Evolutionary conservation across 2,797 vertebrate genomes (phyloP), one percentile per base, ranked within the genome.

Genomic region (Paedocypris micromegethes): DNA sequence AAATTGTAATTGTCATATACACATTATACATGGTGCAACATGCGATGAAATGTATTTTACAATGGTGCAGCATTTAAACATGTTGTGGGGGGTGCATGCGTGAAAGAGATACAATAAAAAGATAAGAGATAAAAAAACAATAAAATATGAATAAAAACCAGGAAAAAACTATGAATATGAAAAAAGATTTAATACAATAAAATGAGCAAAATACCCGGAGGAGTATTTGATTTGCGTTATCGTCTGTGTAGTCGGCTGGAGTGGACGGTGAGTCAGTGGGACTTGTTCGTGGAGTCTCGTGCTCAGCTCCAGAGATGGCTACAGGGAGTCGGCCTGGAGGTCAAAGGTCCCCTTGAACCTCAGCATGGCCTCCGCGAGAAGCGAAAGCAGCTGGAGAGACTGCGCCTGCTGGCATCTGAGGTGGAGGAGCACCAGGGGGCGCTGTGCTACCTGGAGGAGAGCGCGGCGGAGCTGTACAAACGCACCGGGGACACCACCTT

Each of bases 361-460:
- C 95, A 96, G 76, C 87, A 83, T 0, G 93, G 93, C 39, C 88
- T 97, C 71, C 91, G 94, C 77, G 96, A 98, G 80, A 99, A 99
- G 75, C 93, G 93, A 40, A 77, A 90, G 53, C 91, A 94, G 60
- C 80, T 98, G 66, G 95, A 97, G 57, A 84, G 91, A 71, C 89
- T 94, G 49, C 88, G 93, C 77, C 85, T 91, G 71, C 77, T 97
- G 50, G 79, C 93, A 68, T 90, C 89, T 0, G 95, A 98, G 63
- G 87, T 92, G 6, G 94, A 97, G 58, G 90, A 92, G 72, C 94
- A 92, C 46, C 81, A 88, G 0, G 78, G 85, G 68, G 89, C 90
- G 2, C 87, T 98, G 42, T 87, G 90, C 47, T 89, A 88, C 50
- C 87, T 97, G 40, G 80, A 78, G 6, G 88, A 91, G 43, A 93